These are phyloP conservation scores for Megaceryle alcyon DNA, from an alignment of 2,797 vertebrate genomes.

Conservation along the genomic window DNA sequence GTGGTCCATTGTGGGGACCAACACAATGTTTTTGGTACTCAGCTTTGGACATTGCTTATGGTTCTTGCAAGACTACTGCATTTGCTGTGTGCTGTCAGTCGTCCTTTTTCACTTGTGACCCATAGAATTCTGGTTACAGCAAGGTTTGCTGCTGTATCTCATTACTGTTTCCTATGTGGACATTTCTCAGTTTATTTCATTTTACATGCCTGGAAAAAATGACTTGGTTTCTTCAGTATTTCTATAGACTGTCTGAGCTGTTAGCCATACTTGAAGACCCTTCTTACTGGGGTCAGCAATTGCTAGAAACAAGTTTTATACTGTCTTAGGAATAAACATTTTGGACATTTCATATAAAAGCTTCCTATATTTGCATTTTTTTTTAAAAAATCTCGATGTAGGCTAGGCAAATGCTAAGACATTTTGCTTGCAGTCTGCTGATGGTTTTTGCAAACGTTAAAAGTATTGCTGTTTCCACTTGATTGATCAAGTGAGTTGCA, in stretches of 20 bases:
- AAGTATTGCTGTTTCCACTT: slow-evolving; percentile 51
- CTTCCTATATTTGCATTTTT: slow-evolving; percentile 11
- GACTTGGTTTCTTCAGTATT: neutral
- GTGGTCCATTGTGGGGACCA: neutral
- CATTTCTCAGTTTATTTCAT: neutral
- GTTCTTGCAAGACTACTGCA: neutral
- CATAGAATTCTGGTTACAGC: neutral
- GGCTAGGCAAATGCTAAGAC: slow-evolving; percentile 26
- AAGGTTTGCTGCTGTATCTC: neutral
- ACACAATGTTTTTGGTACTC: neutral
- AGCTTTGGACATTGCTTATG: neutral
- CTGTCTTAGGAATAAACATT: neutral
- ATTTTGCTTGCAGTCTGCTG: neutral
- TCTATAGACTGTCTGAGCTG: neutral
- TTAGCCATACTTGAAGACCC: neutral
- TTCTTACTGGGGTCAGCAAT: neutral
- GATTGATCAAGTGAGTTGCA: slow-evolving; percentile 44
- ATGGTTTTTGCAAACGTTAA: slow-evolving; percentile 33
- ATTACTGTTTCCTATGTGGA: neutral
- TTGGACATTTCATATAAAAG: slow-evolving; percentile 21
- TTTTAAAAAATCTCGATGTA: neutral
- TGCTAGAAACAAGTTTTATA: neutral
- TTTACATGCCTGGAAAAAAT: neutral
- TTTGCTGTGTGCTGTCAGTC: neutral
- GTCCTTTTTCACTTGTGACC: neutral